Evolutionary conservation across 2,888 invertebrate species (phyloP).

Genomic region (Octodonta nipae): DNA sequence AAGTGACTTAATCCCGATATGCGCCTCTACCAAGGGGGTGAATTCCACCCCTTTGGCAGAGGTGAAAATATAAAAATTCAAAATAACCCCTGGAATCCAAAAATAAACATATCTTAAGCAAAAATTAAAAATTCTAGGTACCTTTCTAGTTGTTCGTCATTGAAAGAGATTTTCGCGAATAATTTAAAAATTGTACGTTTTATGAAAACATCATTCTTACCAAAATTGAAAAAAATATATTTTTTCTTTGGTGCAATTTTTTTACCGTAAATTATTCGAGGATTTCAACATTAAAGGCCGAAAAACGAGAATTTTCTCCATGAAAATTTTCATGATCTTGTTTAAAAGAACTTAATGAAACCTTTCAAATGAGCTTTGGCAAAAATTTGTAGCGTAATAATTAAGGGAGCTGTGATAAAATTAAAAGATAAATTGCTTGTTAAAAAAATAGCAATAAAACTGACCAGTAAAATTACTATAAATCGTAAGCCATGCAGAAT

Average conservation of each 20-base stretch:
- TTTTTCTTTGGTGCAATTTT: not conserved
- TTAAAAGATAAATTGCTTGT: too few species aligned
- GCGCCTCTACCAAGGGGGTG: conserved; percentile 1
- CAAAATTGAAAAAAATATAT: not conserved
- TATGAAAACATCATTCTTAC: not conserved
- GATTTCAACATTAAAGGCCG: conserved; percentile 1
- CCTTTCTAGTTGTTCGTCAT: conserved; percentile 1
- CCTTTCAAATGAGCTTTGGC: conserved; percentile 1
- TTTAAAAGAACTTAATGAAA: conserved; percentile 1
- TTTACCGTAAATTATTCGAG: not conserved
- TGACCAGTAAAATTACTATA: too few species aligned
- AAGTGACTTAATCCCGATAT: conserved; percentile 1
- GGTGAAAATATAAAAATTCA: not conserved
- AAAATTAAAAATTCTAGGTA: not conserved
- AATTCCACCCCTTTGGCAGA: not conserved
- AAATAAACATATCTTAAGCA: conserved; percentile 1
- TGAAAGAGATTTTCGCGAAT: not conserved
- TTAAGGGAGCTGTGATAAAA: conserved; percentile 4
- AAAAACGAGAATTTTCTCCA: conserved; percentile 1
- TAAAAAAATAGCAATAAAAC: too few species aligned
- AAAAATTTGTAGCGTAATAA: conserved; percentile 1
- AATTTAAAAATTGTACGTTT: not conserved
- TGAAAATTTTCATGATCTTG: conserved; percentile 1
- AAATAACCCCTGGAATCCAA: conserved; percentile 1
- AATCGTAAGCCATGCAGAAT: too few species aligned